Evolutionary conservation across 1,140 invertebrate genomes (phyloP), one percentile per base, ranked within the genome.

Genomic region (Hestina assimilis): DNA sequence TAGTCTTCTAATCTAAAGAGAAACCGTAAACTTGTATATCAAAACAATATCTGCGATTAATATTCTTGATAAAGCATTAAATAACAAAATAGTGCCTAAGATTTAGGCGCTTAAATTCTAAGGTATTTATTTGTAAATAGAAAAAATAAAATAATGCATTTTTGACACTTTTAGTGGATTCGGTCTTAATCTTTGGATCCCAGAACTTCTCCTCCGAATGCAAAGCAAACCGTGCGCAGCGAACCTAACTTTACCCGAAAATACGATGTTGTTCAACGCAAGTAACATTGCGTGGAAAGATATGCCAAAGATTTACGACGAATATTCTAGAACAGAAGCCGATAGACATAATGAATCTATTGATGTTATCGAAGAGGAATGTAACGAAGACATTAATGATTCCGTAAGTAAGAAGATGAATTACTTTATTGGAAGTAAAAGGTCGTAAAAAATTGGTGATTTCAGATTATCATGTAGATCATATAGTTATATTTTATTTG

Each of bases 151-250:
- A n/a, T n/a, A n/a, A n/a, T n/a, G n/a, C n/a, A n/a, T n/a, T n/a
- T n/a, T n/a, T n/a, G n/a, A n/a, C n/a, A n/a, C n/a, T 85, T 86
- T 3, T 71, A 94, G 93, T 2, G 93, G 92, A 54, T 94, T 93
- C 47, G 93, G 93, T 1, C 72, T 94, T 4, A 93, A 92, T 50
- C 80, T 94, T 11, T 94, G 93, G 93, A 89, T 93, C 11, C 93
- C 93, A 11, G 93, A 94, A 71, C 74, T 94, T 3, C 91, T 93
- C 21, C 89, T 91, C 6, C 87, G 92, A 2, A 79, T 76, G 71
- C 75, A 83, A 53, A 67, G 69, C 0, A 66, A 63, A 11, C 69
- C 67, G 4, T 87, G 84, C 46, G 5, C 56, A 15, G 28, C 48
- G 4, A 75, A 61, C n/a, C 57, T 15, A 31, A 40, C 53, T 7